Base-by-base conservation (phyloP, 2,888 invertebrate species). In the Sesamia inferens region DNA sequence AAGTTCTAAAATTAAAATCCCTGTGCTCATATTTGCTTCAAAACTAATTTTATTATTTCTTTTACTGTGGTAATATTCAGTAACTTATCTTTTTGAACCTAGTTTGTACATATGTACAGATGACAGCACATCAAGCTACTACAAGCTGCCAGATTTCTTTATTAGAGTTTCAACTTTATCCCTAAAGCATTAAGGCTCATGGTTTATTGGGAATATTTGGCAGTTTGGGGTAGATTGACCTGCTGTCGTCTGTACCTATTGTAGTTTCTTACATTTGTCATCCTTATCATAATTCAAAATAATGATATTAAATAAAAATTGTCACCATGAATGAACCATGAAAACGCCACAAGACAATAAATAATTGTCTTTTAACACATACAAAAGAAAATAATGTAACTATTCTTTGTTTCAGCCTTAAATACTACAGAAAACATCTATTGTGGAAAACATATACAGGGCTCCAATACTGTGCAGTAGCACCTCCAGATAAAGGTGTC, bases 401-500 rank as follows among this genome's bases (percentile, higher is more conserved):
- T 31, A 51, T 54, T 55, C 13, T 8, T 72, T 83, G 76, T 96
- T 96, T 78, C 93, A 97, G 97, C 81, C 93, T 97, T 5, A 97
- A 97, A 90, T 97, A 97, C 90, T 97, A 97, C 90, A 96, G 97
- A 87, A 98, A 98, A 95, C 98, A 97, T 94, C 96, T 99, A 64
- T 97, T 98, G 92, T 98, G 99, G 98, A 98, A 97, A 96, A 98
- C 98, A 3, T 98, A 98, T 92, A 98, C 98, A 88, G 97, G 98
- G 6, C 96, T 98, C 59, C 98, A 98, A 89, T 98, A 99, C 89
- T 97, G 98, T 87, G 98, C 98, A 6, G 98, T 98, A 0, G 96
- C 98, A n/a, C 97, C 98, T 82, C 98, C 98, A 5, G 97, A 93
- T 96, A 98, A 95, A 96, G 94, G 94, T 44, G 92, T 94, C 13